Conservation (phyloP, 2,888 invertebrate species). For the Hylaea fasciaria region DNA sequence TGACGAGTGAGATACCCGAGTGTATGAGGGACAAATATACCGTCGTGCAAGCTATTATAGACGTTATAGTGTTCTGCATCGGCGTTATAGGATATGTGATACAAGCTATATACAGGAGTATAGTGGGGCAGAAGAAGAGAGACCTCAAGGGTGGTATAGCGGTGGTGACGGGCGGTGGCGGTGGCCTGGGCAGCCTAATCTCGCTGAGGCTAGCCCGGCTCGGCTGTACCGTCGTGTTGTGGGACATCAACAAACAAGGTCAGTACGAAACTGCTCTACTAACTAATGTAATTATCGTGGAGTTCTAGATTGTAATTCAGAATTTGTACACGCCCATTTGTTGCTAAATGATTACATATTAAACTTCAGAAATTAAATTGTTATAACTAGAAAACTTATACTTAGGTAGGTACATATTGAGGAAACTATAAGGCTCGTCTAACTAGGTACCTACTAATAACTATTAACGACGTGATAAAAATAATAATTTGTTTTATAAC, state of each 20-base stretch:
- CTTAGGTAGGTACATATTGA: no score
- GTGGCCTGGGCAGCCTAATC: conserved; percentile 92
- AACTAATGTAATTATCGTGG: neutral
- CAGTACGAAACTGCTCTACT: conserved; percentile 54
- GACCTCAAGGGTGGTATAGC: conserved; percentile 90
- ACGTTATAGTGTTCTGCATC: conserved; percentile 83
- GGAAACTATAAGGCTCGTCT: no score
- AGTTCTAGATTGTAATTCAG: no score
- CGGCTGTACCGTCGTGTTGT: conserved; percentile 92
- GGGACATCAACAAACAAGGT: conserved; percentile 96
- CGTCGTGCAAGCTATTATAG: conserved; percentile 82
- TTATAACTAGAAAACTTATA: neutral
- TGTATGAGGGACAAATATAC: conserved; percentile 81
- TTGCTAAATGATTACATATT: no score
- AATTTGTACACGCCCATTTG: no score
- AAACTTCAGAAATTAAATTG: neutral
- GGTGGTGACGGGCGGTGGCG: conserved; percentile 95
- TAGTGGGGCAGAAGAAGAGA: conserved; percentile 87
- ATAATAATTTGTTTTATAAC: no score
- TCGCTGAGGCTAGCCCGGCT: conserved; percentile 90
- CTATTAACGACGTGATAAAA: no score
- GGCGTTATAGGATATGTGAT: conserved; percentile 78
- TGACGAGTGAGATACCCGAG: conserved; percentile 78
- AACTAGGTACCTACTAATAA: no score
- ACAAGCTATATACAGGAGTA: conserved; percentile 85